Base-by-base conservation (phyloP, 2,113 vertebrate species). In the Epinephelus moara region DNA sequence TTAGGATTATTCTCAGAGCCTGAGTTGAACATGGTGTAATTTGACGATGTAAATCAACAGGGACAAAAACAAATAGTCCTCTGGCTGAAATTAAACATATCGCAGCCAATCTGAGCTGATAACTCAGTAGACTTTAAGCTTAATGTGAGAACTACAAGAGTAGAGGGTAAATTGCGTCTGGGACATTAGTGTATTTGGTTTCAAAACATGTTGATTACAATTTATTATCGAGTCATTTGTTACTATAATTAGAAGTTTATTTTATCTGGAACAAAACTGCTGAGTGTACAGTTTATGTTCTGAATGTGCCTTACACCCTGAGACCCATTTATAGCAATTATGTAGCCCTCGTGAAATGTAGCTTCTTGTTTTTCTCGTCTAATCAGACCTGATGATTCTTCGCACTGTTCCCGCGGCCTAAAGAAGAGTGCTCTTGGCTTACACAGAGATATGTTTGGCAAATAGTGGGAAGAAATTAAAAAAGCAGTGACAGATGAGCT, bases 191-290 rank as follows among this genome's bases (percentile, higher is more conserved):
- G 56, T 79, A 75, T 56, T 70, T 6, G 18, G 49, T 86, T 81
- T 89, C 70, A 86, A 87, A 89, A 81, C 47, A 85, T 66, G 40
- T 53, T 92, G 86, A 92, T 88, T 85, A 57, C 11, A 81, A 88
- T 79, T 66, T 66, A 85, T 89, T 67, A 80, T 13, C 14, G 11
- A 69, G 57, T 50, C 40, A 78, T 82, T 63, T 63, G n/a, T 68
- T 11, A 77, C 79, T 50, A 23, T 57, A 18, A 83, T 75, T 78
- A 55, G 21, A 80, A 6, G 75, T 57, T 70, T 79, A 74, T 85
- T 90, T 85, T 56, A 60, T 75, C 81, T 88, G 81, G 81, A 83
- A 64, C 17, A 27, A 84, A 84, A 57, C 4, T 66, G 78, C 52
- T 23, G 50, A 87, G 30, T 63, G 42, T 19, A 23, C 47, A 69